A percentile compares a stretch with the other conserved stretches of the same genome.
phyloP scores from a whole-genome alignment of 2,113 vertebrate genomes.

The Cyrtonyx montezumae region DNA sequence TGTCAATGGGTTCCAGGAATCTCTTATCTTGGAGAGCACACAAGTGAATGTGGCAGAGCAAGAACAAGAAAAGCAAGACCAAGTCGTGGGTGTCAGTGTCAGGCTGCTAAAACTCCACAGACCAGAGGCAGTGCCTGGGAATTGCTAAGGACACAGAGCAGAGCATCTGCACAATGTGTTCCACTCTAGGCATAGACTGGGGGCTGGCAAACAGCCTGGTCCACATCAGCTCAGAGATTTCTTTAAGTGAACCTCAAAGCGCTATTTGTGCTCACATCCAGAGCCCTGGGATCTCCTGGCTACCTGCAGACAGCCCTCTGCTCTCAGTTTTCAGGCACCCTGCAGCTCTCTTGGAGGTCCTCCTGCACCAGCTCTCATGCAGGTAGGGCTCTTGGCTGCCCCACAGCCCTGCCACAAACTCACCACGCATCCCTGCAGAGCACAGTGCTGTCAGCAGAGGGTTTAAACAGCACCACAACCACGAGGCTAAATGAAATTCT shows the following conservation, averaged over 20 bases:
- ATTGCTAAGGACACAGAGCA: fast-evolving
- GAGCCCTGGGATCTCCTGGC: background rate
- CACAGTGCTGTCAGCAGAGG: background rate
- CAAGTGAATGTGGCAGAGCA: background rate
- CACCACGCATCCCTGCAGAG: background rate
- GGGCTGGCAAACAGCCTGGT: fast-evolving
- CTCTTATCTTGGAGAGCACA: background rate
- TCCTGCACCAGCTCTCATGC: no score
- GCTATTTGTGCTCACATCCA: background rate
- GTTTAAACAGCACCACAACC: background rate
- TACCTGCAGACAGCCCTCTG: background rate
- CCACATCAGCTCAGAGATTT: fast-evolving
- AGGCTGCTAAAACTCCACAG: background rate
- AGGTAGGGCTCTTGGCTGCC: no score
- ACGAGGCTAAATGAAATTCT: background rate
- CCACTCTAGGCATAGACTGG: background rate
- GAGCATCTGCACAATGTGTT: fast-evolving
- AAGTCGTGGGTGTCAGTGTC: background rate
- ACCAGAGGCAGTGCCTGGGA: background rate
- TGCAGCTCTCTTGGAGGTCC: no score
- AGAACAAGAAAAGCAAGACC: background rate
- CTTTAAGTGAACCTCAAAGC: background rate
- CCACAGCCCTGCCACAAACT: background rate
- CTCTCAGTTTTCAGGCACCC: no score
- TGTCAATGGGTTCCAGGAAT: background rate